Evolutionary conservation across 2,113 vertebrate species (phyloP).

Genomic region (Sinosuthora webbiana): DNA sequence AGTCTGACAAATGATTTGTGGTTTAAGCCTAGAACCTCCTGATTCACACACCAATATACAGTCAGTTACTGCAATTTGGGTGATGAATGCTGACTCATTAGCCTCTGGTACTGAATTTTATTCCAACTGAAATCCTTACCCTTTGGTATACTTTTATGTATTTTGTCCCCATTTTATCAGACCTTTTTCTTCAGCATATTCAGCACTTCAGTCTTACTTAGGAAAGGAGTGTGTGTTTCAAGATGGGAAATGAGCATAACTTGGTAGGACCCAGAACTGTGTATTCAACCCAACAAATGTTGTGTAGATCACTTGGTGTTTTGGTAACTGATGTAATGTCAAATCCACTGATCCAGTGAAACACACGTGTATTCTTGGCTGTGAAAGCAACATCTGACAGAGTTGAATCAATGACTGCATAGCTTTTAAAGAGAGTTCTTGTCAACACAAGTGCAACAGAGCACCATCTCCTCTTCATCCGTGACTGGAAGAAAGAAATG

Average conservation of each 20-base stretch:
- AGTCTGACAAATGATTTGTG: slow-evolving; percentile 29
- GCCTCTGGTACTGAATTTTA: neutral
- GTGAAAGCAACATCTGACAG: slow-evolving; percentile 18
- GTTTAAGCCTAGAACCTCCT: neutral
- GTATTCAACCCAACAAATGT: neutral
- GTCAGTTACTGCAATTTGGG: neutral
- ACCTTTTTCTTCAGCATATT: neutral
- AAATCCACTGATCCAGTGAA: slow-evolving; percentile 25
- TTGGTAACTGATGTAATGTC: slow-evolving; percentile 26
- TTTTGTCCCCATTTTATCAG: neutral
- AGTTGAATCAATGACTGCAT: neutral
- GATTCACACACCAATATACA: neutral
- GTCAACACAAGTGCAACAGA: slow-evolving; percentile 55
- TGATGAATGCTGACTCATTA: slow-evolving; percentile 12
- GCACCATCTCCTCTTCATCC: slow-evolving; percentile 45
- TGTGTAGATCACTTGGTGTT: slow-evolving; percentile 42
- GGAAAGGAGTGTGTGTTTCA: neutral
- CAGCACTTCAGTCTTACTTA: neutral
- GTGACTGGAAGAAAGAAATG: slow-evolving; percentile 44
- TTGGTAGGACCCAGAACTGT: neutral
- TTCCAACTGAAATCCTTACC: neutral
- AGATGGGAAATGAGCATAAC: neutral
- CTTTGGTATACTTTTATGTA: neutral
- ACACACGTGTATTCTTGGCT: slow-evolving; percentile 12
- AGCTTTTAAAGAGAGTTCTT: slow-evolving; percentile 59